phyloP scores from a whole-genome alignment of 2,797 vertebrate genomes.

The Mus minutoides region DNA sequence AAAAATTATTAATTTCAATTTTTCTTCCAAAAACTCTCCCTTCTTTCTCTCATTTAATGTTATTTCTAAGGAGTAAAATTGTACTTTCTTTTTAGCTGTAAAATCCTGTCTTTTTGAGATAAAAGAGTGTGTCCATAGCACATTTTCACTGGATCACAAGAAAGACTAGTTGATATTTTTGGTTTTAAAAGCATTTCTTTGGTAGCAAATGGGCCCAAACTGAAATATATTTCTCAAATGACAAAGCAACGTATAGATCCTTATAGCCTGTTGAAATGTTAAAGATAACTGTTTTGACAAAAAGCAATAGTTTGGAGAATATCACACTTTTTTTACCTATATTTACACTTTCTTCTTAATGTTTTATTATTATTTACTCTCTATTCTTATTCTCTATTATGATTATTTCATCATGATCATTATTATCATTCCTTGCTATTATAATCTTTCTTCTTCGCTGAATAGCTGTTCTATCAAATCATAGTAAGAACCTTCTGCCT shows the following conservation, averaged over 20 bases:
- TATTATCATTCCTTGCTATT: neutral
- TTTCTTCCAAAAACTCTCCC: neutral
- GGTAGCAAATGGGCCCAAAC: slow-evolving; percentile 22
- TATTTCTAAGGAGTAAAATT: slow-evolving; percentile 5
- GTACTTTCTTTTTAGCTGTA: neutral
- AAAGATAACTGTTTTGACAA: neutral
- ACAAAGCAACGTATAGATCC: slow-evolving; percentile 30
- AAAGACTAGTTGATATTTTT: slow-evolving; percentile 60
- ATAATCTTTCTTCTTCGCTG: neutral
- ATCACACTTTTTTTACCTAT: neutral
- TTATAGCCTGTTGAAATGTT: neutral
- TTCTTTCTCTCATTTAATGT: neutral
- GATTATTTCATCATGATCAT: neutral
- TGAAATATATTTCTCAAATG: slow-evolving; percentile 52
- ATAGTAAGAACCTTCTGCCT: neutral
- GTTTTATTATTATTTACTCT: neutral
- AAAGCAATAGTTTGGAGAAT: neutral
- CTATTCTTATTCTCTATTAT: neutral
- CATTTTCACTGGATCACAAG: slow-evolving; percentile 46
- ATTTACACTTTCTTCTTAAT: neutral
- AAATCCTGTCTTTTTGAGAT: neutral
- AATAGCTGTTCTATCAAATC: neutral
- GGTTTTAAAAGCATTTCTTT: slow-evolving; percentile 49
- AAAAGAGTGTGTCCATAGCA: neutral
- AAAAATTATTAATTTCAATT: slow-evolving; percentile 1